Evolutionary conservation across 2,113 vertebrate species (phyloP).

Genomic region (Sinosuthora webbiana): DNA sequence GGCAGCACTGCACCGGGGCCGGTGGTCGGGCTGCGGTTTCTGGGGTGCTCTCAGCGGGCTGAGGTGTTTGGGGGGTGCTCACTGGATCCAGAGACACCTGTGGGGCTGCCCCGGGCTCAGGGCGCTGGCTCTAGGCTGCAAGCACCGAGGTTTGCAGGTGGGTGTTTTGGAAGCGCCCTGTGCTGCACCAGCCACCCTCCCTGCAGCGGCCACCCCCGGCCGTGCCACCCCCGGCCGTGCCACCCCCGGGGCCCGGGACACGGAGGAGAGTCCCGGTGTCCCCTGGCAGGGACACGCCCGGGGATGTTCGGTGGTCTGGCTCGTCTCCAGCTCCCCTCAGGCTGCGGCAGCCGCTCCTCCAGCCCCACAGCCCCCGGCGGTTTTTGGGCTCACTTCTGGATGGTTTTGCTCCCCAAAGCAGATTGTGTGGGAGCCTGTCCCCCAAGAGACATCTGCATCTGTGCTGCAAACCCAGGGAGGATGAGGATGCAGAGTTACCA

Average conservation of each 20-base stretch:
- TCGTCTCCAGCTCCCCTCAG: not conserved
- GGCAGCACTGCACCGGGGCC: accelerated
- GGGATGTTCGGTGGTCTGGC: accelerated
- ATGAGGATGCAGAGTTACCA: not conserved
- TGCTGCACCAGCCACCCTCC: accelerated
- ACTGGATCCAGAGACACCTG: accelerated
- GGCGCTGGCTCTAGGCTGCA: accelerated
- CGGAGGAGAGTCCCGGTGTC: accelerated
- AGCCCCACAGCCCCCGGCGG: accelerated
- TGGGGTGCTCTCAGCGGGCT: accelerated
- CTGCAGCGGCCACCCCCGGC: not conserved
- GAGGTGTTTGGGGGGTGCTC: not conserved
- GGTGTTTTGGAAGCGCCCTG: not conserved
- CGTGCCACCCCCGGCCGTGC: too few relatives aligned
- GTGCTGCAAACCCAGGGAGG: not conserved
- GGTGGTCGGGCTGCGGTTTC: accelerated
- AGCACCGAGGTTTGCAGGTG: accelerated
- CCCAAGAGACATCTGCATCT: not conserved
- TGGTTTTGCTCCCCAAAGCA: not conserved
- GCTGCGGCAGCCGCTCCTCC: accelerated
- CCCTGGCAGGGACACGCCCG: accelerated
- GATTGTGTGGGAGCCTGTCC: not conserved
- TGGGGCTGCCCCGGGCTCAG: not conserved
- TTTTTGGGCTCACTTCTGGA: accelerated
- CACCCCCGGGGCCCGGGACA: accelerated